A percentile compares a stretch with the other conserved stretches of the same genome.
phyloP scores from a whole-genome alignment of 35 echinoderm and acorn worm species.

The Patiria miniata region DNA sequence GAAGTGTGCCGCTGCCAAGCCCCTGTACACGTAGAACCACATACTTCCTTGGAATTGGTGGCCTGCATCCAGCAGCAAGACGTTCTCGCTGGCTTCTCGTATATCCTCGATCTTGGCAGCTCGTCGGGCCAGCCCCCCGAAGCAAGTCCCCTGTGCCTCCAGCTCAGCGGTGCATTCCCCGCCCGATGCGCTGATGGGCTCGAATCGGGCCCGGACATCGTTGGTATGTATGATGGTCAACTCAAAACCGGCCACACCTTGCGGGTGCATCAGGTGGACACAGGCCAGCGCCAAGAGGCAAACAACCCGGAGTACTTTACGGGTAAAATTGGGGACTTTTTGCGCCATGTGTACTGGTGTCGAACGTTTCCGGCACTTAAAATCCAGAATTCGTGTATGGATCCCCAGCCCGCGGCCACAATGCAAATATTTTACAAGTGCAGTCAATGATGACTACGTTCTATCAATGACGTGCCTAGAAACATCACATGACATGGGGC shows the following conservation, averaged over 20 bases:
- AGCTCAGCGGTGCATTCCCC: constrained; percentile 48
- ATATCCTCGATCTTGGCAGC: constrained; percentile 43
- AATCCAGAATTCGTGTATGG: too few relatives aligned
- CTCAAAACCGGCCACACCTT: constrained; percentile 8
- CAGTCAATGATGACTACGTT: too few relatives aligned
- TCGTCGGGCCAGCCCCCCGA: constrained; percentile 65
- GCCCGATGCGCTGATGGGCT: constrained; percentile 48
- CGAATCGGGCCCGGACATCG: constrained; percentile 75
- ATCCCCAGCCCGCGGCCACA: too few relatives aligned
- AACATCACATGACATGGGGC: too few relatives aligned
- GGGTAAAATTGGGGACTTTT: too few relatives aligned
- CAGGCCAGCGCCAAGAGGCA: too few relatives aligned
- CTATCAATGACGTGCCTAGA: too few relatives aligned
- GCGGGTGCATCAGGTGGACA: too few relatives aligned
- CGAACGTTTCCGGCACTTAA: too few relatives aligned
- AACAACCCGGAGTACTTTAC: too few relatives aligned
- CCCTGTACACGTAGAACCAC: constrained; percentile 85
- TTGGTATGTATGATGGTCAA: constrained; percentile 78
- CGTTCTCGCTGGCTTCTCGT: constrained; percentile 48
- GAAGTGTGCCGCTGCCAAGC: constrained; percentile 77
- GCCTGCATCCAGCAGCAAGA: constrained; percentile 77
- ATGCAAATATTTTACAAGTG: too few relatives aligned
- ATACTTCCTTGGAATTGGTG: constrained; percentile 87
- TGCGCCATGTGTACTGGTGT: too few relatives aligned
- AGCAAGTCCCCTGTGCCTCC: constrained; percentile 20